Evolutionary conservation across 2,888 invertebrate species (phyloP), one percentile per base, ranked within the genome.

Genomic region (Lasius fuliginosus): DNA sequence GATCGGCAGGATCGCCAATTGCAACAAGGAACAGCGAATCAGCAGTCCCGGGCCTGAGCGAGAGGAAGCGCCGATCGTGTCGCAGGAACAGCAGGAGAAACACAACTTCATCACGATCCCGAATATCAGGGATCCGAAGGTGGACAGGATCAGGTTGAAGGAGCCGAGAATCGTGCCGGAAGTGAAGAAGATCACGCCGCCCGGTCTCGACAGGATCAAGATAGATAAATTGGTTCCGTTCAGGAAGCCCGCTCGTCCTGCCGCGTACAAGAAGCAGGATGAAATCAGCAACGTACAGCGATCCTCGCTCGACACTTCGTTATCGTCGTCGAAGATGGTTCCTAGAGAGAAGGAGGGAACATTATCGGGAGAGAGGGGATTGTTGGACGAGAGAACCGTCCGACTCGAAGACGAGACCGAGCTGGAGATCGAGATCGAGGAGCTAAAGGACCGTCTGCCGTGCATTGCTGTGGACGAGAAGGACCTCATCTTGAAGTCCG

Each of bases 71-170:
- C 89, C 91, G 23, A 90, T 91, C 15, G 86, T 88, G 15, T 83
- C 88, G n/a, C 85, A 84, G 42, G 85, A 88, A 5, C 88, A 85
- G 15, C 90, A 82, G 4, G 89, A 87, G 9, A 91, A 89, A 27
- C 93, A 92, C 3, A 94, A 94, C 40, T 95, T 95, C 82, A 94
- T 95, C 68, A 94, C 94, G 12, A 93, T 95, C 49, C 95, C 95
- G 3, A 95, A 95, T 85, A 95, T 95, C 74, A 92, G 88, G 69
- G 93, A 94, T 62, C 92, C 92, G 0, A 94, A 91, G 67, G 85
- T 85, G 68, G 67, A 84, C 65, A 62, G 85, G 33, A 67, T 85
- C 27, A 85, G 85, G n/a, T 18, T 89, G n/a, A 92, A 91, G 6
- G 94, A 94, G 67, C 81, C 92, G 0, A 94, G 88, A 79, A 85